Evolutionary conservation across 2,797 vertebrate species (phyloP).

Genomic region (Chiroxiphia lanceolata): DNA sequence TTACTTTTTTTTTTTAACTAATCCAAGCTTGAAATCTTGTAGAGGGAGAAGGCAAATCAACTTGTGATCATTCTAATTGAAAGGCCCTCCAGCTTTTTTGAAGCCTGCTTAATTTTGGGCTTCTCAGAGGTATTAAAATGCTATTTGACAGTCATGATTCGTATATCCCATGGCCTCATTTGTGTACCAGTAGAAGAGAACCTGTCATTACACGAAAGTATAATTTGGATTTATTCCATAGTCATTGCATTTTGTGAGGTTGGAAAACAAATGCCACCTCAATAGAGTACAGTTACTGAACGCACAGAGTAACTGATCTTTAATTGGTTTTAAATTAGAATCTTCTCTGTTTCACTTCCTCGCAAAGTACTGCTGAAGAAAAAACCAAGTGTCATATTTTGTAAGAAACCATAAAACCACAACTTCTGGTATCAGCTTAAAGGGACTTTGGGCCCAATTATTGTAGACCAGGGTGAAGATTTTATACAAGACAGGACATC

Average conservation of each 20-base stretch:
- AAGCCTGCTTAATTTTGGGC: neutral
- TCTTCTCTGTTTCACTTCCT: neutral
- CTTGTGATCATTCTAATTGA: neutral
- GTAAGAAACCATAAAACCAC: neutral
- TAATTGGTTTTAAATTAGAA: slow-evolving; percentile 14
- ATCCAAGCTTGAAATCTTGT: neutral
- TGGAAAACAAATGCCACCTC: neutral
- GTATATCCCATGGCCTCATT: neutral
- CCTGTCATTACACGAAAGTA: neutral
- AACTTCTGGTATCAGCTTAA: neutral
- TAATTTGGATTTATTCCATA: neutral
- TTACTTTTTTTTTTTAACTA: neutral
- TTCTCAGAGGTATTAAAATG: neutral
- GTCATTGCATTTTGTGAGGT: neutral
- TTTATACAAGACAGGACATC: neutral
- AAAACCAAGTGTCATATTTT: neutral
- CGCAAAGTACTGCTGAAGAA: neutral
- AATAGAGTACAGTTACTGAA: neutral
- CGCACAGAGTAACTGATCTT: neutral
- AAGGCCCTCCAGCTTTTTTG: neutral
- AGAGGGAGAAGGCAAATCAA: neutral
- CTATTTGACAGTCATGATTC: neutral
- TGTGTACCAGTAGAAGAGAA: neutral
- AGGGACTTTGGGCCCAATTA: neutral
- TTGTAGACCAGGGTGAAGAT: neutral